These are phyloP conservation scores for Delphinus delphis DNA, from an alignment of 2,113 vertebrate species.

Conservation along the genomic window DNA sequence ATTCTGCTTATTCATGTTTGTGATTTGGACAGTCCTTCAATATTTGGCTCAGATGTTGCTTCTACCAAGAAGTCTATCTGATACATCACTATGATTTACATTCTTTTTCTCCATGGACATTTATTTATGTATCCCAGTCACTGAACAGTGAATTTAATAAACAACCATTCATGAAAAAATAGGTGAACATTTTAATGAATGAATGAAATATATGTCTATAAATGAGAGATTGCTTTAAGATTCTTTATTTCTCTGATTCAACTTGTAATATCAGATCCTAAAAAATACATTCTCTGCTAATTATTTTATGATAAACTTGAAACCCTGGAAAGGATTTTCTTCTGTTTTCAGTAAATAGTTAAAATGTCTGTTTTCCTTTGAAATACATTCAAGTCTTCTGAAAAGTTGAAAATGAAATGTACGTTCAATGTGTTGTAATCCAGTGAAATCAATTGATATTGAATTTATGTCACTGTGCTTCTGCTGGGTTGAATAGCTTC, in stretches of 20 bases:
- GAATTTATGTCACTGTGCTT: neutral
- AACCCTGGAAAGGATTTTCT: neutral
- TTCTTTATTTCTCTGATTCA: neutral
- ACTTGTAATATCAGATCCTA: neutral
- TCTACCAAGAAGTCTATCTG: neutral
- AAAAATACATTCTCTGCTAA: neutral
- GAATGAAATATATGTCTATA: neutral
- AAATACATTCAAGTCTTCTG: neutral
- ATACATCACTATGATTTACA: neutral
- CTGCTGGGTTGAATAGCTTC: constrained; percentile 18
- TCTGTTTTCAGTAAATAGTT: neutral
- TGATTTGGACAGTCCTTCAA: neutral
- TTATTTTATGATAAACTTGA: constrained; percentile 26
- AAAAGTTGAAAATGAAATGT: constrained; percentile 25
- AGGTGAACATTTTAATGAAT: neutral
- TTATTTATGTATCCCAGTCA: neutral
- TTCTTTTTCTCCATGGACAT: neutral
- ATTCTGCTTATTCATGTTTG: neutral
- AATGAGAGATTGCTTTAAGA: neutral
- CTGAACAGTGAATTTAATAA: neutral
- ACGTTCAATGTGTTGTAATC: neutral
- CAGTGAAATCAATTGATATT: constrained; percentile 9
- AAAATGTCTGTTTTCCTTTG: neutral
- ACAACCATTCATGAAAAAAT: neutral
- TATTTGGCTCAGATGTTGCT: neutral